These are phyloP conservation scores for Meles meles DNA, from an alignment of 2,113 vertebrate species.

Conservation along the genomic window DNA sequence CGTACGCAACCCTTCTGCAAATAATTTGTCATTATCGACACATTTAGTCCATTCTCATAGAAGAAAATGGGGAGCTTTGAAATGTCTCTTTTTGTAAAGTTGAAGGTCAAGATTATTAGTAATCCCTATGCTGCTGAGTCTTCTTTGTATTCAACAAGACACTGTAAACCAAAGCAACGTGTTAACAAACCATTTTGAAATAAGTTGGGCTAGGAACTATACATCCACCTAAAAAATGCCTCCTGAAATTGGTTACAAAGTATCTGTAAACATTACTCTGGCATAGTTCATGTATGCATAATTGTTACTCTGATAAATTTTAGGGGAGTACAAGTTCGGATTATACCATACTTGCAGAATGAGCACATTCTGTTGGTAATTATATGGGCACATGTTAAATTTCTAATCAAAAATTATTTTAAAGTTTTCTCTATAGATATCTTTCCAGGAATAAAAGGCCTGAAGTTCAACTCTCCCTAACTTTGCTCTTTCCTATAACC, in stretches of 20 bases:
- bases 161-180: constrained; percentile 41
- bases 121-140: not conserved
- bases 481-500: constrained; percentile 85
- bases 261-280: constrained; percentile 78
- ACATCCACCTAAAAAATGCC: constrained; percentile 69
- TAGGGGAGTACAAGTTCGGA: constrained; percentile 73
- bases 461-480: constrained; percentile 85
- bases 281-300: constrained; percentile 77
- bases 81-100: constrained; percentile 43
- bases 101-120: not conserved
- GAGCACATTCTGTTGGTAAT: constrained; percentile 78
- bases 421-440: constrained; percentile 79
- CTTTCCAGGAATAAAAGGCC: constrained; percentile 86
- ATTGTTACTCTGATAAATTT: constrained; percentile 75
- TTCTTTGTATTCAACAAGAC: constrained; percentile 6
- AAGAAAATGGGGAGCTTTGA: not conserved
- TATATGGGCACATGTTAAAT: constrained; percentile 75
- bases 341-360: constrained; percentile 75
- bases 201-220: constrained; percentile 59
- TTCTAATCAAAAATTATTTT: constrained; percentile 79
- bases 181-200: constrained; percentile 16
- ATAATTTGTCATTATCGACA: constrained; percentile 44
- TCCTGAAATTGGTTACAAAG: constrained; percentile 77
- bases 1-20: constrained; percentile 18
- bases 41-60: constrained; percentile 40